Conservation (phyloP, 2,113 vertebrate genomes). For the Labrus mixtus region DNA sequence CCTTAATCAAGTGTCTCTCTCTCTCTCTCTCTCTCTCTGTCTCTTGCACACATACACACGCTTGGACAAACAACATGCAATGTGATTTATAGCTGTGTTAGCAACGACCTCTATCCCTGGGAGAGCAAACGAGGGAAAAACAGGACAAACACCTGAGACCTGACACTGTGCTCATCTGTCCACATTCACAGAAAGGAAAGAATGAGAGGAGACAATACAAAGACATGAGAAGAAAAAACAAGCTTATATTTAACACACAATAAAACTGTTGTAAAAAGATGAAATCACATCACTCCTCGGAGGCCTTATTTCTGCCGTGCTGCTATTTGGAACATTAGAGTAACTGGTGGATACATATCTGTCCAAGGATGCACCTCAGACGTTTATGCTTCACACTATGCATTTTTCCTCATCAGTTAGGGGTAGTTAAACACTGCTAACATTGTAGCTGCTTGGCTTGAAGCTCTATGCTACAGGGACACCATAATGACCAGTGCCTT, state of each 20-base stretch:
- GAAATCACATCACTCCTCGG: no score
- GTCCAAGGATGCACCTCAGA: no score
- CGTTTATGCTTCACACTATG: no score
- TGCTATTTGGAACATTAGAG: no score
- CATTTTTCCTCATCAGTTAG: no score
- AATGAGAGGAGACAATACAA: neutral
- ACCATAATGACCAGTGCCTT: neutral
- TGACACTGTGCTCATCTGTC: slow-evolving; percentile 36
- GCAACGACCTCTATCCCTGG: slow-evolving; percentile 24
- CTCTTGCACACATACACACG: neutral
- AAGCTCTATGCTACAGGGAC: neutral
- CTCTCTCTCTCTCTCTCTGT: neutral
- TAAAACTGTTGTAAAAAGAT: no score
- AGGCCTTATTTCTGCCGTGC: no score
- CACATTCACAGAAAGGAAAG: slow-evolving; percentile 28
- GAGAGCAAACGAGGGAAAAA: slow-evolving; percentile 39
- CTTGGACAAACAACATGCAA: slow-evolving; percentile 6
- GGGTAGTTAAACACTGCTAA: no score
- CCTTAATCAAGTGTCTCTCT: slow-evolving; percentile 24
- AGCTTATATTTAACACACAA: neutral
- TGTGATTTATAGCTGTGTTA: slow-evolving; percentile 59
- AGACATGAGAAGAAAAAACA: neutral
- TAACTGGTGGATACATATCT: no score
- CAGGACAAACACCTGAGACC: slow-evolving; percentile 50
- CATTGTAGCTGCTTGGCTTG: no score